Percentiles rank a stretch among this genome's conserved stretches.
These are phyloP conservation scores for Matsumurasca onukii DNA, from an alignment of 1,140 invertebrate species.

Conservation along the genomic window DNA sequence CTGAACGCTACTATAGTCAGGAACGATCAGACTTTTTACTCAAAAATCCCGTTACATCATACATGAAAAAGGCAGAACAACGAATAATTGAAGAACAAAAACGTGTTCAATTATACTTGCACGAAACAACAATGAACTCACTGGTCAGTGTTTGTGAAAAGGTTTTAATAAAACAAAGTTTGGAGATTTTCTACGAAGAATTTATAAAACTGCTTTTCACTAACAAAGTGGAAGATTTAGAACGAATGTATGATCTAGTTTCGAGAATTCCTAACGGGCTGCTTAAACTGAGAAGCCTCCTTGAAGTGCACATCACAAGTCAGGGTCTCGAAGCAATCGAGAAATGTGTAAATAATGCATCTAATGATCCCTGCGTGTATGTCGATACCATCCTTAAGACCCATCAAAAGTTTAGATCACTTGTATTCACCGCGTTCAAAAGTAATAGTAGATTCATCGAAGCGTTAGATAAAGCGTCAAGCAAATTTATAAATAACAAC, in stretches of 20 bases:
- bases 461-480: conserved; percentile 96
- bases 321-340: conserved; percentile 93
- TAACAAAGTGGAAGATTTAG: conserved; percentile 94
- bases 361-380: conserved; percentile 93
- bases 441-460: conserved; percentile 97
- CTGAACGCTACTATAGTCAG: conserved; percentile 90
- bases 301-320: conserved; percentile 92
- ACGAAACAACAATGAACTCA: conserved; percentile 84
- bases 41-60: conserved; percentile 96
- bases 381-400: conserved; percentile 96
- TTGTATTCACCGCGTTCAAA: conserved; percentile 92
- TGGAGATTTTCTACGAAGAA: conserved; percentile 96
- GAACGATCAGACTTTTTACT: conserved; percentile 94
- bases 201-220: conserved; percentile 94
- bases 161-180: conserved; percentile 96
- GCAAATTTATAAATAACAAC: conserved; percentile 97
- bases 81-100: conserved; percentile 89
- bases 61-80: conserved; percentile 97
- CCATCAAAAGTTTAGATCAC: conserved; percentile 96
- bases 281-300: conserved; percentile 79
- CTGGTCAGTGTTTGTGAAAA: conserved; percentile 91
- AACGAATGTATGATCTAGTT: conserved; percentile 94
- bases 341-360: conserved; percentile 80
- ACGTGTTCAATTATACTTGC: conserved; percentile 92
- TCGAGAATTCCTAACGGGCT: conserved; percentile 92